phyloP scores from a whole-genome alignment of 2,113 vertebrate genomes.

The Craseonycteris thonglongyai region DNA sequence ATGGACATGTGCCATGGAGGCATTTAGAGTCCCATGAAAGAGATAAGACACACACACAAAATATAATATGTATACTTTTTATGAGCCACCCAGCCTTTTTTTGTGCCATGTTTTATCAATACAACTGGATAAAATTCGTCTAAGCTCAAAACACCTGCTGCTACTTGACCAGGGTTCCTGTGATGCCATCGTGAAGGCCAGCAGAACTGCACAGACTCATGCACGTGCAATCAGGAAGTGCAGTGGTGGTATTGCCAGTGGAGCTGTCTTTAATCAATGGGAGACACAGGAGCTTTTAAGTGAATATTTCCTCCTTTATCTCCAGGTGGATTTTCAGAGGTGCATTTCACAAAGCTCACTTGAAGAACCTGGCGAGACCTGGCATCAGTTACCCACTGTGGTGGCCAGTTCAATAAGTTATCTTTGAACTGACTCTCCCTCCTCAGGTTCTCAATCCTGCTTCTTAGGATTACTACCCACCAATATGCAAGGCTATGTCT shows the following conservation, averaged over 20 bases:
- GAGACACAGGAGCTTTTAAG: neutral
- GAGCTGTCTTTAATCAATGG: neutral
- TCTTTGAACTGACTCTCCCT: neutral
- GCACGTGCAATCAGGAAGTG: neutral
- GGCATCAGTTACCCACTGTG: neutral
- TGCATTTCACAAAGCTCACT: neutral
- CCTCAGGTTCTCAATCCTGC: neutral
- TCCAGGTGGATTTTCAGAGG: neutral
- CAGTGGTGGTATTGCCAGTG: neutral
- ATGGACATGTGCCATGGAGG: neutral
- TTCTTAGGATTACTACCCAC: neutral
- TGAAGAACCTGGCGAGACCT: neutral
- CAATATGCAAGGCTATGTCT: neutral
- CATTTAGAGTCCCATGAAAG: neutral
- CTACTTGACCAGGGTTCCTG: neutral
- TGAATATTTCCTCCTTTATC: constrained; percentile 1
- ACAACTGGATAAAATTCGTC: neutral
- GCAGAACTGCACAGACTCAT: neutral
- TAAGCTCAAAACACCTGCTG: neutral
- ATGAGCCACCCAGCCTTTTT: neutral
- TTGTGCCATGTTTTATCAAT: neutral
- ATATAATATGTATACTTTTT: neutral
- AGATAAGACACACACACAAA: too few species aligned
- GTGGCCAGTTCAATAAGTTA: neutral
- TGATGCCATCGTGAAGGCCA: neutral